A percentile compares a stretch with the other conserved stretches of the same genome.
These are phyloP conservation scores for Meriones unguiculatus DNA, from an alignment of 2,113 vertebrate species.

Conservation along the genomic window DNA sequence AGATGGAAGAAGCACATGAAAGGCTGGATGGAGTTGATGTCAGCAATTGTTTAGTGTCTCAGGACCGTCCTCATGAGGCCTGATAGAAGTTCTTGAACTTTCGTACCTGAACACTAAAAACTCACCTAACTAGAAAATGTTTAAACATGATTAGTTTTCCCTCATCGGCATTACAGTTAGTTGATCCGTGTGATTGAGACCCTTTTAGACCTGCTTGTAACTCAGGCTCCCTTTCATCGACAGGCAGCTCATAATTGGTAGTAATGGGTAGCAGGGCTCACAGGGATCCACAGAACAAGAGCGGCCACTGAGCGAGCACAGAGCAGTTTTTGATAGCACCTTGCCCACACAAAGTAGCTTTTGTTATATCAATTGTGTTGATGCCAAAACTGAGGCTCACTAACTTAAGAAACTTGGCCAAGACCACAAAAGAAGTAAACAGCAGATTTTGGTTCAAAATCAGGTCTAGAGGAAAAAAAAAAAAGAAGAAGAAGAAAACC, in stretches of 20 bases:
- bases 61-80: not conserved
- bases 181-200: constrained; percentile 48
- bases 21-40: not conserved
- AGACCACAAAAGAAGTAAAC: constrained; percentile 50
- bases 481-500: not conserved
- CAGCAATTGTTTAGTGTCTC: not conserved
- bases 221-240: constrained; percentile 42
- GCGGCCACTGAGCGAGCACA: constrained; percentile 55
- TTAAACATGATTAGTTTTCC: not conserved
- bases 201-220: constrained; percentile 39
- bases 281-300: constrained; percentile 58
- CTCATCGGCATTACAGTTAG: not conserved
- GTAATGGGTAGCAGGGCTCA: constrained; percentile 40
- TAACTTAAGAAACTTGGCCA: constrained; percentile 55
- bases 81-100: not conserved
- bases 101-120: constrained; percentile 5
- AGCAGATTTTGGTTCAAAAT: constrained; percentile 52
- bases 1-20: not conserved
- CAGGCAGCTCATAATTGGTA: constrained; percentile 50
- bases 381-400: constrained; percentile 27
- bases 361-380: constrained; percentile 50
- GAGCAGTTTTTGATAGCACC: constrained; percentile 46
- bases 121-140: not conserved
- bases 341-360: constrained; percentile 61
- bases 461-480: not conserved